Evolutionary conservation across 2,797 vertebrate species (phyloP), one percentile per base, ranked within the genome.

Genomic region (Phalanger gymnotis): DNA sequence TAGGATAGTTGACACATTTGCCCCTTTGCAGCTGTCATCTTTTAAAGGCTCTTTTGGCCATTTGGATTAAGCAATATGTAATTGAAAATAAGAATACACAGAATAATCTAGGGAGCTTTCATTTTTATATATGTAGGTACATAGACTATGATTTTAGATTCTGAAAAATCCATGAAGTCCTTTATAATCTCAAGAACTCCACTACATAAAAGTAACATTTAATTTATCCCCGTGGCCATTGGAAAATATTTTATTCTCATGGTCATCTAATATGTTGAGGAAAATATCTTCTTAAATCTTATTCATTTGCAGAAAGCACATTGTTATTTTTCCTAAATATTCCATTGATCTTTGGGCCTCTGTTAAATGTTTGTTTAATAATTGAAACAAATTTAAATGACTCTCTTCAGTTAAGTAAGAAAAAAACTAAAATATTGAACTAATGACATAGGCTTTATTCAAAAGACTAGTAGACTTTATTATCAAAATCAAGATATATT

Each of bases 211-310:
- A n/a, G 1, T 3, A 10, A 54, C n/a, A 22, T 13, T 11, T 14
- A 61, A 6, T 53, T 28, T 73, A 92, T 73, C 52, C 30, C 51
- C 0, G 16, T 0, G 51, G 16, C 47, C 54, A 91, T 55, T 90
- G 95, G 93, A 91, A 95, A 91, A 94, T 93, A n/a, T 34, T 93
- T 94, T 95, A 91, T 90, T 93, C 90, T 92, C n/a, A 92, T 95
- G 91, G 54, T 30, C 73, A 58, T 10, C 55, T 40, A 53, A 53
- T 55, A 89, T 56, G 34, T 91, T 54, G 73, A 91, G 95, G 92
- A 31, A 13, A 90, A 93, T 51, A 7, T 25, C 13, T 90, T 94
- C 96, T 90, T 55, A 91, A 92, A 81, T 7, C 61, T 90, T 93
- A 19, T 51, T 87, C 51, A 7, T 92, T 90, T 94, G 31, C 19